Conservation (phyloP, 1,140 invertebrate genomes). For the Conopomorpha cramerella region DNA sequence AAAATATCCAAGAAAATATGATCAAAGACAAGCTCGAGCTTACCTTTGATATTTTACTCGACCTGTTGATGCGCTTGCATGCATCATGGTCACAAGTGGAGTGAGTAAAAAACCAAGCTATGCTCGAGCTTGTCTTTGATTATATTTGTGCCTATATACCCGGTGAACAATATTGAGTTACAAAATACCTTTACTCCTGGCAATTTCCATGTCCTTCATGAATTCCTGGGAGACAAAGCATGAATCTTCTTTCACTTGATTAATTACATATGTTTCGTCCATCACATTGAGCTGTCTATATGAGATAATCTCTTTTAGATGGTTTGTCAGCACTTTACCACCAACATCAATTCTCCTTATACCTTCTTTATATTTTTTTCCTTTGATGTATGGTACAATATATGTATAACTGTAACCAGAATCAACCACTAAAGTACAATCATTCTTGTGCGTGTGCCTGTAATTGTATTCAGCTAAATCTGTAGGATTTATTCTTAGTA, state of each 20-base stretch:
- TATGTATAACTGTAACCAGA: conserved; percentile 96
- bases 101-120: too few relatives aligned
- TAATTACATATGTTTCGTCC: conserved; percentile 99
- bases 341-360: conserved; percentile 91
- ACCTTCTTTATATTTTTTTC: conserved; percentile 78
- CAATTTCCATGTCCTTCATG: conserved; percentile 79
- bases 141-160: not conserved
- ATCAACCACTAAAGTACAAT: conserved; percentile 88
- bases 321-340: conserved; percentile 96
- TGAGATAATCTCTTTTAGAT: conserved; percentile 96
- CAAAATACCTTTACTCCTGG: conserved; percentile 63
- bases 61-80: too few relatives aligned
- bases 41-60: too few relatives aligned
- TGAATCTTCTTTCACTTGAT: conserved; percentile 97
- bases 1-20: too few relatives aligned
- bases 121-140: conserved; percentile 32
- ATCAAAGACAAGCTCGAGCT: too few relatives aligned
- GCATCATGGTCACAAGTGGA: too few relatives aligned
- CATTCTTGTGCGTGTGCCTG: conserved; percentile 59
- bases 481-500: conserved; percentile 80
- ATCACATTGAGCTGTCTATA: conserved; percentile 97
- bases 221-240: conserved; percentile 94
- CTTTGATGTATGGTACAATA: conserved; percentile 92
- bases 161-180: not conserved
- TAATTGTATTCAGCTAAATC: conserved; percentile 73